These are phyloP conservation scores for Styela plicata DNA, from an alignment of 23 tunicate species.

Conservation along the genomic window DNA sequence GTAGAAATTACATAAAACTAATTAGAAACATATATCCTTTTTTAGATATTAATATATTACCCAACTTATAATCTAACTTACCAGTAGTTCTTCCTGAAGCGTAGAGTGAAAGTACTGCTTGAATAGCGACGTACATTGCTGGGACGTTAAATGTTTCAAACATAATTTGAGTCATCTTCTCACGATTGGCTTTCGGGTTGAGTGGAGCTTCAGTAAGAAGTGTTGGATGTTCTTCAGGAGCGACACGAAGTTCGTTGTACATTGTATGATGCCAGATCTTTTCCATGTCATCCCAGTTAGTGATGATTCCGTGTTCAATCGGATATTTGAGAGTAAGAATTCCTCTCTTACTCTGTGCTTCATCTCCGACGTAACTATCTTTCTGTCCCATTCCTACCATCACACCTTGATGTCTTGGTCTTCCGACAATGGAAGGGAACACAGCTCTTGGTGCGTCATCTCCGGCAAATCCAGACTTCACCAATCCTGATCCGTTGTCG, in stretches of 20 bases:
- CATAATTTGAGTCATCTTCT: slow-evolving; percentile 41
- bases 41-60: not conserved
- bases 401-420: slow-evolving; percentile 65
- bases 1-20: no score
- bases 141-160: not conserved
- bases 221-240: slow-evolving; percentile 98
- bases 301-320: not conserved
- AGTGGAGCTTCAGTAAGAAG: slow-evolving; percentile 96
- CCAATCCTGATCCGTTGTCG: not conserved
- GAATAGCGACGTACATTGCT: not conserved
- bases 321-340: slow-evolving; percentile 25
- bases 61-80: not conserved
- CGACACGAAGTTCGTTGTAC: slow-evolving; percentile 27
- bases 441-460: not conserved
- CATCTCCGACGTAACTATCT: slow-evolving; percentile 98
- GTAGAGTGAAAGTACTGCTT: slow-evolving; percentile 18
- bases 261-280: not conserved
- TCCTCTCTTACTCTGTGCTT: slow-evolving; percentile 98
- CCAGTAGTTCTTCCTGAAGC: slow-evolving; percentile 79
- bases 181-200: slow-evolving; percentile 66
- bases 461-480: not conserved
- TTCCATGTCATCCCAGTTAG: not conserved
- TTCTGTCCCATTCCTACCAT: slow-evolving; percentile 99
- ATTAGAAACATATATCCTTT: no score
- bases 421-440: not conserved